Conservation (phyloP, 2,888 invertebrate species). For the Lithophane leautieri region DNA sequence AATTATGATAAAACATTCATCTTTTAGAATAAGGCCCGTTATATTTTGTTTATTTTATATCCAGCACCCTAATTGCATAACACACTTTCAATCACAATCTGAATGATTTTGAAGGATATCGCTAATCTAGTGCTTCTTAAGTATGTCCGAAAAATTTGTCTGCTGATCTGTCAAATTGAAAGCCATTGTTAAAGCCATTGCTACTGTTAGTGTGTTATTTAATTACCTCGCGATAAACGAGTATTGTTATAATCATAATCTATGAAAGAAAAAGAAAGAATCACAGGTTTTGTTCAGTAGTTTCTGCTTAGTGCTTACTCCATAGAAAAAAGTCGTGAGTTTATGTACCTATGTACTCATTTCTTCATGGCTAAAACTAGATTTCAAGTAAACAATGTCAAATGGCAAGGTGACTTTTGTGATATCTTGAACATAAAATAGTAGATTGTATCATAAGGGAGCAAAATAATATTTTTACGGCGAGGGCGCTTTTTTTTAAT, state of each 20-base stretch:
- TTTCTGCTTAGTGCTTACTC: neutral
- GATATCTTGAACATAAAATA: neutral
- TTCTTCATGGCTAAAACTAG: neutral
- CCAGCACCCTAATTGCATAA: too few species aligned
- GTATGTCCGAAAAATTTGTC: too few species aligned
- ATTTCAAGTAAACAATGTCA: conserved; percentile 2
- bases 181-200: too few species aligned
- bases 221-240: too few species aligned
- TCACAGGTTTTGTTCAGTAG: neutral
- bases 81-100: too few species aligned
- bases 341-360: neutral
- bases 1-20: neutral
- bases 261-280: neutral
- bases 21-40: neutral
- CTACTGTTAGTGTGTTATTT: too few species aligned
- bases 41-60: neutral
- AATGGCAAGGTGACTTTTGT: conserved; percentile 4
- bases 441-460: too few species aligned
- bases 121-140: too few species aligned
- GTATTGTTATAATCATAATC: neutral
- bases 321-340: neutral
- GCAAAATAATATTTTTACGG: too few species aligned
- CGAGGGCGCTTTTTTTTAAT: too few species aligned
- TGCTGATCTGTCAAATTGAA: too few species aligned
- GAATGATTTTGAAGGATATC: too few species aligned